Base-by-base conservation (phyloP, 35 echinoderm and acorn worm genomes). In the Lytechinus pictus region DNA sequence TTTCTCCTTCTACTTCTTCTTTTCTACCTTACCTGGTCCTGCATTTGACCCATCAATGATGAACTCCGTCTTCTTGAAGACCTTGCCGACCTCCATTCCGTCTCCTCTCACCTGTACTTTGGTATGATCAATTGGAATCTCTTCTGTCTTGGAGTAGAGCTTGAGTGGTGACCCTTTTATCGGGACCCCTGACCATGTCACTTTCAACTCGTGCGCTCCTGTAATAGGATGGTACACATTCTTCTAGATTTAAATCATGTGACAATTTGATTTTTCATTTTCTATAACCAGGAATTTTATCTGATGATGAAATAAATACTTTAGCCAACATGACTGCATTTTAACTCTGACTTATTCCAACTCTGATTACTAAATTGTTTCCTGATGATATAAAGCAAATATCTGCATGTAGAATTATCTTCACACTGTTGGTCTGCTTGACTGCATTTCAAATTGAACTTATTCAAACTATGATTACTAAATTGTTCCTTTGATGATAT, bases 131-230 rank as follows among this genome's bases (percentile, higher is more conserved):
- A 99, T 55, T 19, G 98, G 98, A 54, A 97, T 92, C 86, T 95
- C 92, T 60, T 96, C 88, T 44, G 57, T 86, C 92, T 86, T 95
- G 55, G 96, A 96, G 60, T 92, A 93, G 28, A 96, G 71, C 55
- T 88, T 92, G 86, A 96, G 95, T 29, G 98, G 98, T 33, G 98
- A 99, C n/a, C 96, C 97, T 55, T 96, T 97, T 72, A 97, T 95
- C 3, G 96, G 94, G 52, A 71, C 86, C 54, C 93, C 96, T 29
- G 96, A 93, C 95, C 95, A 97, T 19, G 87, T 94, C 11, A 99
- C 92, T 6, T 55, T 54, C 9, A 99, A 61, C 28, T 95, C 60
- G 89, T 97, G 95, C 27, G 93, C 94, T 11, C 98, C 98, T 99
- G 96, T 53, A 33, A 94, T 79, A 14, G 66, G 66, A n/a, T n/a